Evolutionary conservation across 1,140 invertebrate species (phyloP).

Genomic region (Calosoma granatense): DNA sequence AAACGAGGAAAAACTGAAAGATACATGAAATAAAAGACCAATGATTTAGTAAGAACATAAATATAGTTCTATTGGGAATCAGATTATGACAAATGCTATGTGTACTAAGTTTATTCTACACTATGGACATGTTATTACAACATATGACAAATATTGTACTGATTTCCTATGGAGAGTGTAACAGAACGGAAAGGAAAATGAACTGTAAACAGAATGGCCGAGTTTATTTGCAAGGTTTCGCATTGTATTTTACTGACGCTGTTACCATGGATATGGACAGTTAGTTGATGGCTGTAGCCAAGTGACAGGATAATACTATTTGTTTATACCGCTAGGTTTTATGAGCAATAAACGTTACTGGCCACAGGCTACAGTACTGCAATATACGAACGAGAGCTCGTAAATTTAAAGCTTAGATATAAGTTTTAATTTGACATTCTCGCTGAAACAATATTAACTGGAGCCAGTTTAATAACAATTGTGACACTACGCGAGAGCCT

Average conservation of each 20-base stretch:
- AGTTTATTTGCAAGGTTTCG: background rate
- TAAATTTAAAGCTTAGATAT: constrained; percentile 4
- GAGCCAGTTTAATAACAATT: background rate
- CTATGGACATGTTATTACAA: no score
- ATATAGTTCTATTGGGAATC: no score
- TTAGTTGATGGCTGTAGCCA: background rate
- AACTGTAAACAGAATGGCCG: background rate
- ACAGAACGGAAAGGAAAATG: background rate
- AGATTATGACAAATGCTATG: no score
- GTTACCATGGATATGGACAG: no score
- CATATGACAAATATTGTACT: background rate
- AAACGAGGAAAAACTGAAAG: no score
- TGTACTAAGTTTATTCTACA: no score
- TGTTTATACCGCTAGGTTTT: constrained; percentile 1
- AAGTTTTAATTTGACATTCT: background rate
- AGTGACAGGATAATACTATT: background rate
- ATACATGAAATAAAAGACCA: no score
- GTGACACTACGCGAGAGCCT: no score
- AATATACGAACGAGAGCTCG: constrained; percentile 1
- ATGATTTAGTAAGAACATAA: no score
- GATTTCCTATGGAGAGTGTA: background rate
- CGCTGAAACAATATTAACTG: background rate
- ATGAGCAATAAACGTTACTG: background rate
- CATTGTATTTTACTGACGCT: background rate
- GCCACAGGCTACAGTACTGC: background rate